Percentiles rank a stretch among this genome's conserved stretches.
phyloP scores from a whole-genome alignment of 92 coral and sea anemone genomes.

The Phenganax stokvisi region DNA sequence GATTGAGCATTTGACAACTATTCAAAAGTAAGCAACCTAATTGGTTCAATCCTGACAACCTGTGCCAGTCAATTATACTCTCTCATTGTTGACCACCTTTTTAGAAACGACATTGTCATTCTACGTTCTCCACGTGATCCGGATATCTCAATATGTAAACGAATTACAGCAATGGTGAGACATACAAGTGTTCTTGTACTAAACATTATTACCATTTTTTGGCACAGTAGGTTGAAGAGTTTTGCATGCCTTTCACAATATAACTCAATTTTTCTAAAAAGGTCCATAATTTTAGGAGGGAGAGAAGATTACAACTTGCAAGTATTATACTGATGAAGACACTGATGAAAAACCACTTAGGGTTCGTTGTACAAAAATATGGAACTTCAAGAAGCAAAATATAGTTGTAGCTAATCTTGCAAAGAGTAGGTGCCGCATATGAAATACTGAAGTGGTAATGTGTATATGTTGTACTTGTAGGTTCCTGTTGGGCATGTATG shows the following conservation, averaged over 20 bases:
- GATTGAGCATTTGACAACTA: conserved; percentile 67
- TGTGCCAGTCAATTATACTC: neutral
- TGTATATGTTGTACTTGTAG: conserved; percentile 34
- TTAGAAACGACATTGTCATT: conserved; percentile 83
- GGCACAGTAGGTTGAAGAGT: neutral
- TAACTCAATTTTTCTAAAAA: too few relatives aligned
- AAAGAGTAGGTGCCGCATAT: neutral
- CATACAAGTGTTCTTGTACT: neutral
- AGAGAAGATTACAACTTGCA: conserved; percentile 22
- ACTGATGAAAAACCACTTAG: neutral
- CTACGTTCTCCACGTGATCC: conserved; percentile 89
- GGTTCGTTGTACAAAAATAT: neutral
- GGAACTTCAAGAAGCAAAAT: too few relatives aligned
- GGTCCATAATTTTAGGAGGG: conserved; percentile 33
- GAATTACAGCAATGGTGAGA: conserved; percentile 80
- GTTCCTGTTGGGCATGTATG: conserved; percentile 94
- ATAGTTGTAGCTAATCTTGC: too few relatives aligned
- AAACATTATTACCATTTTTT: neutral
- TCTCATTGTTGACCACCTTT: neutral
- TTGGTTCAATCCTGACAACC: neutral
- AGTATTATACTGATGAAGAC: conserved; percentile 22
- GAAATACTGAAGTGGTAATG: neutral
- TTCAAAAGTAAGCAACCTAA: conserved; percentile 34
- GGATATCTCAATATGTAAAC: conserved; percentile 61
- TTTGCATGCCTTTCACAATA: neutral